Base-by-base conservation (phyloP, 2,888 invertebrate genomes). In the Euproctis similis region DNA sequence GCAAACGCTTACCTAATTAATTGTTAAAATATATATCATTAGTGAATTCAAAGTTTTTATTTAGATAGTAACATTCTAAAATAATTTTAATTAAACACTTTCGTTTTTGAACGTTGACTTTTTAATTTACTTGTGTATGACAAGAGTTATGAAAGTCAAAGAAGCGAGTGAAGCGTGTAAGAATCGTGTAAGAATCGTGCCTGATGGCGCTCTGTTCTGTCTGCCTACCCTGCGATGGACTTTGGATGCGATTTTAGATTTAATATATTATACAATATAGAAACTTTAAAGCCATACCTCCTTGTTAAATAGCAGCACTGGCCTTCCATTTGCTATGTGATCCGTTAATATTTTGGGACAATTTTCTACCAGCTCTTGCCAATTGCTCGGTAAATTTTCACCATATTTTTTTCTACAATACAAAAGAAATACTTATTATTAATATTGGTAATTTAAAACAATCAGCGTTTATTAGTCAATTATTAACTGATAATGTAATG, bases 371-470 rank as follows among this genome's bases (percentile, higher is more conserved):
- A 90, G 60, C 29, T 87, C 82, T 53, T 89, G 75, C 91, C 94
- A 92, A 59, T 91, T 87, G 7, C 73, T 74, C 0, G 94, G 93
- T 26, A 94, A 69, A 29, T 87, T 86, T 60, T 92, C 91, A 1
- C 85, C 72, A 51, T 87, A 91, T 36, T 86, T 86, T 36, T 88
- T 80, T 31, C 86, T 87, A 51, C 87, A 80, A 74, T 9, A 22
- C 24, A n/a, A n/a, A 14, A 18, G 20, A 16, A 8, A 10, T 19
- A 13, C 3, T 12, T 12, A 22, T 5, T 4, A 5, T 16, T 16
- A 5, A 5, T 16, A 5, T 16, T 16, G 7, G 7, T n/a, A n/a
- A n/a, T n/a, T n/a, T n/a, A n/a, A n/a, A n/a, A n/a, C n/a, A n/a
- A n/a, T n/a, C n/a, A n/a, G n/a, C n/a, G n/a, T n/a, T n/a, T n/a